Evolutionary conservation across 2,113 vertebrate genomes (phyloP).

Genomic region (Prochilodus magdalenae): DNA sequence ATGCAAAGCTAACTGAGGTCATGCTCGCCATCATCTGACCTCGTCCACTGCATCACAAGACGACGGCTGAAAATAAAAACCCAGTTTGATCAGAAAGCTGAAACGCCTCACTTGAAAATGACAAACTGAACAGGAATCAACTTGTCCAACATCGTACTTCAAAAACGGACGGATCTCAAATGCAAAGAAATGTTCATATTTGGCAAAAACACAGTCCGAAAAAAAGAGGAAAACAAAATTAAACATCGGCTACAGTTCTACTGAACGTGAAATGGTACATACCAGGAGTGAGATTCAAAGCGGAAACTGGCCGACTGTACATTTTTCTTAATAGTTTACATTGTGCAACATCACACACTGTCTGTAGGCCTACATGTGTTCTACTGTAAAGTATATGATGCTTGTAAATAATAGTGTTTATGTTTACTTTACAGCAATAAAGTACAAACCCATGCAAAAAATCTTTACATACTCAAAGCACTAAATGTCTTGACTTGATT

Average conservation of each 20-base stretch:
- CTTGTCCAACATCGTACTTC: neutral
- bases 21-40: slow-evolving; percentile 41
- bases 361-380: slow-evolving; percentile 34
- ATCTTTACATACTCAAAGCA: slow-evolving; percentile 45
- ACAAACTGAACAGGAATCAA: slow-evolving; percentile 3
- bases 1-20: slow-evolving; percentile 49
- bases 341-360: slow-evolving; percentile 38
- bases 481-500: slow-evolving; percentile 24
- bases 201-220: slow-evolving; percentile 35
- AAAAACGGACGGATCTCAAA: slow-evolving; percentile 13
- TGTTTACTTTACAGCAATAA: slow-evolving; percentile 54
- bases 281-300: slow-evolving; percentile 15
- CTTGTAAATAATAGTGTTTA: slow-evolving; percentile 49
- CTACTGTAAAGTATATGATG: slow-evolving; percentile 46
- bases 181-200: slow-evolving; percentile 2
- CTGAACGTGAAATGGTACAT: slow-evolving; percentile 19
- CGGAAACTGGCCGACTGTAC: slow-evolving; percentile 27
- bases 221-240: slow-evolving; percentile 4
- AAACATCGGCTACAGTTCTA: slow-evolving; percentile 35
- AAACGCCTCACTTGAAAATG: slow-evolving; percentile 22
- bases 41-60: slow-evolving; percentile 38
- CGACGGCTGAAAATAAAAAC: slow-evolving; percentile 40
- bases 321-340: slow-evolving; percentile 22
- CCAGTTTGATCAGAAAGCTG: slow-evolving; percentile 22
- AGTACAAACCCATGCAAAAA: slow-evolving; percentile 56